Percentiles rank a stretch among this genome's conserved stretches.
Conservation (phyloP, 2,888 invertebrate genomes). For the Apoda limacodes region DNA sequence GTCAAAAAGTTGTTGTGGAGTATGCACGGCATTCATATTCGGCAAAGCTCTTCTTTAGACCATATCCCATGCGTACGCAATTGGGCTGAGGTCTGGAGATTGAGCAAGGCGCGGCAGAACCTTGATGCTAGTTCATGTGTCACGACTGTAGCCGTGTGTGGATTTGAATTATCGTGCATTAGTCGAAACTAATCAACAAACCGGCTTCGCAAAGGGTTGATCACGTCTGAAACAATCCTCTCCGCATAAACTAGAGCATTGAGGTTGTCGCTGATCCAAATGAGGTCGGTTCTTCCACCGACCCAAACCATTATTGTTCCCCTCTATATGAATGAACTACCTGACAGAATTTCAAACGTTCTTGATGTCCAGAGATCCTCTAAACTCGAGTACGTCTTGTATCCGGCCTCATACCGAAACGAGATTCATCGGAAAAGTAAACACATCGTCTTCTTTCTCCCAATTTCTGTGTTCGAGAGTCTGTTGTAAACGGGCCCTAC, state of each 20-base stretch:
- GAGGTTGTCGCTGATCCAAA: conserved; percentile 6
- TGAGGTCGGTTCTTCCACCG: too few relatives aligned
- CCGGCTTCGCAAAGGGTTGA: conserved; percentile 3
- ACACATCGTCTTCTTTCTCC: conserved; percentile 1
- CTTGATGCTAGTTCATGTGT: background rate
- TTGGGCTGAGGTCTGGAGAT: conserved; percentile 1
- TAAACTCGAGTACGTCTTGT: conserved; percentile 1
- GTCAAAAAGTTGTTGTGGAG: background rate
- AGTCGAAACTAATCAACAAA: background rate
- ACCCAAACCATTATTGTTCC: too few relatives aligned
- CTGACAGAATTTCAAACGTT: conserved; percentile 2
- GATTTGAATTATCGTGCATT: conserved; percentile 1
- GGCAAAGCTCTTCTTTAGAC: conserved; percentile 1
- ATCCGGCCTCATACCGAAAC: conserved; percentile 1
- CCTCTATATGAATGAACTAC: too few relatives aligned
- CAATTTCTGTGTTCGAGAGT: conserved; percentile 1
- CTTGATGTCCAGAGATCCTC: conserved; percentile 1
- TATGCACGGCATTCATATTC: background rate
- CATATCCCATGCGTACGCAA: conserved; percentile 2
- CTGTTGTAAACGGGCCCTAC: too few relatives aligned
- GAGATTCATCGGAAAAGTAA: background rate
- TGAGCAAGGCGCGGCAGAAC: conserved; percentile 1
- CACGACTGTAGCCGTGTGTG: conserved; percentile 2
- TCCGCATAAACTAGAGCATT: conserved; percentile 5
- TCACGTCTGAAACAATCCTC: conserved; percentile 6